Evolutionary conservation across 2,797 vertebrate genomes (phyloP), one percentile per base, ranked within the genome.

Genomic region (Hoplostethus atlanticus): DNA sequence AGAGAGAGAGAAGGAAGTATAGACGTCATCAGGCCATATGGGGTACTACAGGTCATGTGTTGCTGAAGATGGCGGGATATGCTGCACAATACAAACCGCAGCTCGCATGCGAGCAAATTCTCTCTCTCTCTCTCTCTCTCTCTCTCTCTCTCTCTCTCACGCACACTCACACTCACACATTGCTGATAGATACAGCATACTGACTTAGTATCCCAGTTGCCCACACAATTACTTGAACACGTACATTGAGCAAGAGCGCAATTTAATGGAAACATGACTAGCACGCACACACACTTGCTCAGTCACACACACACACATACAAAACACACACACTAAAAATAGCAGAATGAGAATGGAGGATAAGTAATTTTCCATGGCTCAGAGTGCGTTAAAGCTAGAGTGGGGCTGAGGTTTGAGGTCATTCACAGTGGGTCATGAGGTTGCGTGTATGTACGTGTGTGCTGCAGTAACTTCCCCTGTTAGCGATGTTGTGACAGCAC

Each of bases 1-100:
- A 46, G 28, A 13, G 51, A 34, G 28, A 11, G 64, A 34, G 11
- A 60, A 30, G 6, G 70, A 80, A 65, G 65, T 10, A 9, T 17
- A 28, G 68, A 88, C 83, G 84, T 88, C 88, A 90, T 69, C 31
- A 50, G 56, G 36, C 64, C 78, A 73, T 68, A 65, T 56, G 55
- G 53, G 62, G 76, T 25, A 77, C 62, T 78, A 78, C 75, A 83
- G 81, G 68, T 77, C 83, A 84, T 72, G 72, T 81, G 83, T 56
- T 36, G 36, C 34, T 10, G 53, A 30, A 3, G 30, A 57, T 64
- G 40, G 67, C 28, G 36, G 9, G 28, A 68, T 3, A 62, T 34
- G 55, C 71, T 42, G 40, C 2, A 9, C 40, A 42, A 42, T 3
- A 1, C 40, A 42, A 42, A 42, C 40, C 40, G 10, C 17, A n/a